phyloP scores from a whole-genome alignment of 2,797 vertebrate species.

The Alosa sapidissima region DNA sequence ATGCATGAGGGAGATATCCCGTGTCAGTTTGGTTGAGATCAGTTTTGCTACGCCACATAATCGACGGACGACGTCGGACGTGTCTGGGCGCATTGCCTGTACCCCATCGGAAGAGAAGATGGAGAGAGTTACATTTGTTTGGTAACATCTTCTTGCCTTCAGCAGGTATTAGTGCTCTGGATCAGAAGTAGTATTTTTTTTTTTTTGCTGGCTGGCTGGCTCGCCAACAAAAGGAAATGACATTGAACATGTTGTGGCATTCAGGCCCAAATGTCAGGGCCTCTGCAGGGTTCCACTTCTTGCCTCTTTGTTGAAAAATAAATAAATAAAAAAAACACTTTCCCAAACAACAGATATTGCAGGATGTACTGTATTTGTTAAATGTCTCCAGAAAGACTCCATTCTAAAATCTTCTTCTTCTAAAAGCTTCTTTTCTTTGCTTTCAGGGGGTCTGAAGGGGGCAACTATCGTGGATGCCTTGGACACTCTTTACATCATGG shows the following conservation, averaged over 20 bases:
- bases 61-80: not conserved
- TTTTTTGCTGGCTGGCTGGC: not conserved
- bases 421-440: constrained; percentile 57
- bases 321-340: not conserved
- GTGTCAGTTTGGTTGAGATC: not conserved
- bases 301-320: not conserved
- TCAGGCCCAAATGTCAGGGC: not conserved
- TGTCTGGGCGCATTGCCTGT: not conserved
- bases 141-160: not conserved
- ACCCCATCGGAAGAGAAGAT: not conserved
- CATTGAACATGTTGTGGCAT: not conserved
- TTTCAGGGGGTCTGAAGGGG: constrained; percentile 92
- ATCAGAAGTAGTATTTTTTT: not conserved
- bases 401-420: constrained; percentile 14
- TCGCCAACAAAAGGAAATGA: not conserved
- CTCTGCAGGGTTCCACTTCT: not conserved
- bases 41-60: not conserved
- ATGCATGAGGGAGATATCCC: not conserved
- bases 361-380: not conserved
- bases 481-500: constrained; percentile 95
- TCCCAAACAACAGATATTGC: not conserved
- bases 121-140: not conserved
- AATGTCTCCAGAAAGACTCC: not conserved
- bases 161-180: not conserved
- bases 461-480: constrained; percentile 96